Conservation (phyloP, 1,140 invertebrate genomes). For the Penaeus chinensis region DNA sequence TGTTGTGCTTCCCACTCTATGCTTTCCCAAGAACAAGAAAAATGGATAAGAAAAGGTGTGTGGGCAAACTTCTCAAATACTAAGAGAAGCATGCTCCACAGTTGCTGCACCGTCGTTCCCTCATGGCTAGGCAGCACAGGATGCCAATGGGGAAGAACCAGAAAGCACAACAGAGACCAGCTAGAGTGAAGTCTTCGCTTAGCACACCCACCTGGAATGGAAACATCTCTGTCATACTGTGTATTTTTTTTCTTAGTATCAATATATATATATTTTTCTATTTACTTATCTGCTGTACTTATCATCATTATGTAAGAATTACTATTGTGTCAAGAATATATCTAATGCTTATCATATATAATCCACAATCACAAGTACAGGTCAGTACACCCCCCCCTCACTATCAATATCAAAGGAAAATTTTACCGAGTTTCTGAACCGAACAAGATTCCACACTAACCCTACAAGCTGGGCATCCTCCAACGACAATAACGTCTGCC, state of each 20-base stretch:
- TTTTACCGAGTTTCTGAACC: neutral
- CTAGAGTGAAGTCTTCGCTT: conserved; percentile 85
- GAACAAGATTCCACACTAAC: conserved; percentile 68
- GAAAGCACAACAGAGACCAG: conserved; percentile 85
- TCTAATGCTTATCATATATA: neutral
- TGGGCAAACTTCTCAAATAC: neutral
- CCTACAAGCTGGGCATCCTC: conserved; percentile 84
- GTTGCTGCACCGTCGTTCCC: conserved; percentile 83
- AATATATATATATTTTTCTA: too few relatives aligned
- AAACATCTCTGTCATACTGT: neutral
- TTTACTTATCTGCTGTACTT: neutral
- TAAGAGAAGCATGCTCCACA: conserved; percentile 79
- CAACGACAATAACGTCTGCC: conserved; percentile 78
- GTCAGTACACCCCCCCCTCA: neutral
- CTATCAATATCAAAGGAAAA: too few relatives aligned
- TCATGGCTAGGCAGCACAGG: conserved; percentile 82
- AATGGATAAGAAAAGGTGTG: too few relatives aligned
- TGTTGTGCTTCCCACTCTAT: too few relatives aligned
- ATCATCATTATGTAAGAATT: neutral
- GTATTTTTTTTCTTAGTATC: too few relatives aligned
- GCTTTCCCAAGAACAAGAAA: too few relatives aligned
- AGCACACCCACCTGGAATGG: conserved; percentile 78
- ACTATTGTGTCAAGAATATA: neutral
- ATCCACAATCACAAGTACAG: neutral
- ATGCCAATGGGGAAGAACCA: conserved; percentile 87